Evolutionary conservation across 2,113 vertebrate genomes (phyloP), one percentile per base, ranked within the genome.

Genomic region (Perca flavescens): DNA sequence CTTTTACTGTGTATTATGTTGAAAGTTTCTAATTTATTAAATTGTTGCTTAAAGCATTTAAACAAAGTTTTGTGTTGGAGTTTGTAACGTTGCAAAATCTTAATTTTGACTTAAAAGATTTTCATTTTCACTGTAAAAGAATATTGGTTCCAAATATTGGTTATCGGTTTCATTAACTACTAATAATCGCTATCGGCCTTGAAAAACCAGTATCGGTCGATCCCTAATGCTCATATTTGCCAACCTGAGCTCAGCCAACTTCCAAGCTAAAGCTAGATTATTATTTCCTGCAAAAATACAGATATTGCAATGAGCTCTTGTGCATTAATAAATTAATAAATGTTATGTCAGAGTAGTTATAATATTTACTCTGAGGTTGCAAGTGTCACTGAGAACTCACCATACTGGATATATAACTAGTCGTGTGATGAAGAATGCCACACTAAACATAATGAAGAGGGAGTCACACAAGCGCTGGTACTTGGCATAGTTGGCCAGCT

Each of bases 401-500:
- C 98, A 99, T 83, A 97, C 79, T 53, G 98, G 98, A 93, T 91
- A 99, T 91, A 99, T 95, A 84, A 97, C 92, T 81, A 99, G 94
- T 11, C 98, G 95, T 43, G 97, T 98, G 72, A 96, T 92, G 17
- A 99, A 95, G 95, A 99, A 99, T 17, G 95, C 93, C 0, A 96
- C 94, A 74, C 95, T 93, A 74, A 99, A 99, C 82, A 97, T 82
- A 87, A 99, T 95, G 93, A 99, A 99, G 86, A 98, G 91, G 71
- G 94, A 90, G 91, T 99, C 98, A 83, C 98, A 99, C 6, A 98
- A 76, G 16, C 95, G 95, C 92, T 99, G 98, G 93, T 95, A 98
- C 91, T 98, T 98, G 88, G 98, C 97, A 62, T 99, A 99, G 93
- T 99, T 99, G 88, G 97, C 95, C 88, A 99, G 85, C 92, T 99